These are phyloP conservation scores for Biston betularia DNA, from an alignment of 2,888 invertebrate genomes.

Conservation along the genomic window DNA sequence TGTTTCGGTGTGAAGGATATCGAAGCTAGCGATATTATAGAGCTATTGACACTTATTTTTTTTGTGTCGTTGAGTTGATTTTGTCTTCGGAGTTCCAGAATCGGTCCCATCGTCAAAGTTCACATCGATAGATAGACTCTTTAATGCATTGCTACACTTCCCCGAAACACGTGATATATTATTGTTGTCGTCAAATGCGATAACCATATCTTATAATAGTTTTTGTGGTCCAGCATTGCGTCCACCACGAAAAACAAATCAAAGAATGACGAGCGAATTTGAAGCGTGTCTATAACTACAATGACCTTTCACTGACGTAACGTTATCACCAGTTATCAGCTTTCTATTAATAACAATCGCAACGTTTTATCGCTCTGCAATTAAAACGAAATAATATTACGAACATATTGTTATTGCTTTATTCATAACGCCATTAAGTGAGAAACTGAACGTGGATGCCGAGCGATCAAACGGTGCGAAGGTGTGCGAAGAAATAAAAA, in stretches of 20 bases:
- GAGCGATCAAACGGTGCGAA: constrained; percentile 31
- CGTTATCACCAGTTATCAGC: constrained; percentile 37
- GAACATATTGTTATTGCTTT: constrained; percentile 29
- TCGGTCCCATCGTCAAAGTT: too few species aligned
- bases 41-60: neutral
- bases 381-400: constrained; percentile 32
- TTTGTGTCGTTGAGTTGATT: too few species aligned
- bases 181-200: too few species aligned
- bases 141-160: too few species aligned
- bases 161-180: too few species aligned
- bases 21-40: too few species aligned
- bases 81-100: too few species aligned
- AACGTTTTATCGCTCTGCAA: constrained; percentile 29
- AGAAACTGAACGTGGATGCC: neutral
- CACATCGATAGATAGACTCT: too few species aligned
- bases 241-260: constrained; percentile 17
- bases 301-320: constrained; percentile 40
- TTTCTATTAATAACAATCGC: constrained; percentile 38
- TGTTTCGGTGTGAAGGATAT: too few species aligned
- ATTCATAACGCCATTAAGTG: constrained; percentile 21
- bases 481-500: constrained; percentile 39
- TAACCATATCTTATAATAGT: neutral
- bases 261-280: constrained; percentile 27
- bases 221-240: neutral
- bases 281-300: constrained; percentile 29